A percentile compares a stretch with the other conserved stretches of the same genome.
Conservation (phyloP, 1,140 invertebrate genomes). For the Meteorus sp. region DNA sequence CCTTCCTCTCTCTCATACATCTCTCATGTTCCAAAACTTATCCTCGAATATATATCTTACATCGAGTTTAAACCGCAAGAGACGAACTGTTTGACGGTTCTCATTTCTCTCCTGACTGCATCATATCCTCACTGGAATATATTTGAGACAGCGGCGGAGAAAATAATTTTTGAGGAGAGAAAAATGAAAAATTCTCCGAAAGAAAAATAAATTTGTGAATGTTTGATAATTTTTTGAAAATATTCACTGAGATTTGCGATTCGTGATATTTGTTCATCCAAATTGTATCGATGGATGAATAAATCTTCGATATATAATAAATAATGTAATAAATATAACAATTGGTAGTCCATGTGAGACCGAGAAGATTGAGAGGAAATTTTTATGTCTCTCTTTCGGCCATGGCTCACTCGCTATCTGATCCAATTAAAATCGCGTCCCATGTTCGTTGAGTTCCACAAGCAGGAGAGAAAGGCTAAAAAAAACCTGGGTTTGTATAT, state of each 20-base stretch:
- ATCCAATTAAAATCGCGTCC: constrained; percentile 31
- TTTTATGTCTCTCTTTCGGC: constrained; percentile 25
- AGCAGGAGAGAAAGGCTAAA: constrained; percentile 18
- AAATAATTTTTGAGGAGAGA: too few relatives aligned
- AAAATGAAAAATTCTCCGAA: too few relatives aligned
- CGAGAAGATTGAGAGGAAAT: not conserved
- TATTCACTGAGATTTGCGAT: too few relatives aligned
- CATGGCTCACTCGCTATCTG: constrained; percentile 28
- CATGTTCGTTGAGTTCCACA: constrained; percentile 23
- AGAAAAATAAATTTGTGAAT: too few relatives aligned
- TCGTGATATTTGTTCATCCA: too few relatives aligned
- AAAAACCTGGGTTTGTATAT: too few relatives aligned
- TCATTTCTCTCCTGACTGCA: not conserved
- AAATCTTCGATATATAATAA: too few relatives aligned
- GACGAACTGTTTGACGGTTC: not conserved
- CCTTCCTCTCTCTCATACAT: not conserved
- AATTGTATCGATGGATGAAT: too few relatives aligned
- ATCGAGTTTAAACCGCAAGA: not conserved
- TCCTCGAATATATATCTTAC: not conserved
- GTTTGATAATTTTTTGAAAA: too few relatives aligned
- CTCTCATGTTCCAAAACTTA: not conserved
- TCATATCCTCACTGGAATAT: constrained; percentile 7
- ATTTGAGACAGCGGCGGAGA: too few relatives aligned
- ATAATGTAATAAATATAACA: too few relatives aligned
- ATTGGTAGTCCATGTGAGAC: constrained; percentile 10